Evolutionary conservation across 92 coral and sea anemone species (phyloP), one percentile per base, ranked within the genome.

Genomic region (Porites rus): DNA sequence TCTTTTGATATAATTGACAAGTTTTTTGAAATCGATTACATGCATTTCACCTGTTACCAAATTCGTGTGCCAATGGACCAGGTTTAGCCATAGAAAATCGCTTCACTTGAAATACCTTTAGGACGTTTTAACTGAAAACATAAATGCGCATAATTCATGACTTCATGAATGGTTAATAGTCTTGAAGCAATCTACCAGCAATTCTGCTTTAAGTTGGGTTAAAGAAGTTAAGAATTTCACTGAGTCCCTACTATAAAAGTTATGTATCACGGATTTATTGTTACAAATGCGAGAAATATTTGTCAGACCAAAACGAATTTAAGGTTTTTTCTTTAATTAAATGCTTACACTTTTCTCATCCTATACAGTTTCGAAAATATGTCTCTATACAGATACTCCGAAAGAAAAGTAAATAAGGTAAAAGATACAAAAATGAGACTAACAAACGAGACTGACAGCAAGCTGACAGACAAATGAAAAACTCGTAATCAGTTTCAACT

Each of bases 1-100:
- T 91, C 91, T 87, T 80, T 80, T 85, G 84, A 81, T 67, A 76
- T 92, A 81, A 92, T 86, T 92, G 96, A 77, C 88, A 85, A 88
- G 83, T 85, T 84, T 85, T 56, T 90, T 81, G 78, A 87, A 91
- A 88, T 78, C 89, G 88, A 92, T 90, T 94, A 91, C 87, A 38
- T 38, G 46, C 6, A 86, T 83, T 83, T 79, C 82, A 69, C 61
- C 83, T 86, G 95, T 91, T 91, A 92, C 78, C 87, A 87, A 93
- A 85, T 43, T 65, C 77, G 62, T 52, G 79, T 82, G 70, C 80
- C 71, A 52, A 77, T 22, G 79, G 56, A 75, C 65, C 61, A 51
- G 21, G 38, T 79, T 79, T 50, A 50, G 74, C 72, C 74, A 51
- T 43, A 54, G 46, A 78, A 75, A 78, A 78, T 46, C 19, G 60